Base-by-base conservation (phyloP, 2,797 vertebrate species). In the Neosilurus hyrtlii region DNA sequence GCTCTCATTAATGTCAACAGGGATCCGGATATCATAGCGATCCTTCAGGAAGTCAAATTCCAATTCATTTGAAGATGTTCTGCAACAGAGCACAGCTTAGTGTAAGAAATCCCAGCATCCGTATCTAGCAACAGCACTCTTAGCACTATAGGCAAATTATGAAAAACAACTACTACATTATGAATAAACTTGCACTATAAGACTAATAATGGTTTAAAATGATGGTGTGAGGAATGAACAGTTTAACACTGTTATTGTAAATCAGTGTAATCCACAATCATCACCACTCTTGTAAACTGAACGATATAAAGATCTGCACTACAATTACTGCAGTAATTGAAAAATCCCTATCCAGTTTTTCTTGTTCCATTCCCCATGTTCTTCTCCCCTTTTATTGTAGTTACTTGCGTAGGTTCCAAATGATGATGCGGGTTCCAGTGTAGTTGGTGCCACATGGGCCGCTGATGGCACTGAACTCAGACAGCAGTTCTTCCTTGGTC, bases 361-460 rank as follows among this genome's bases (percentile, higher is more conserved):
- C 8, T 18, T 37, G 4, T 57, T 57, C 57, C 18, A 57, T 66
- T 6, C 51, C 22, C 18, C 12, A 16, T 71, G 30, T 61, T 14
- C 30, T 22, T 52, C 4, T 49, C 2, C 14, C 51, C 11, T 7
- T 70, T 72, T 15, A 72, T 30, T 2, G 24, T 71, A n/a, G 89
- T 90, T 89, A 98, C 97, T 93, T 95, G 90, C 96, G 94, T 37
- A 99, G 94, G 84, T 96, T 99, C 97, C 97, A 99, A 86, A 99
- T 96, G 86, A 99, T 97, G 88, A 99, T 96, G 84, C 96, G 93
- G 14, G 97, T 97, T 88, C 97, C 97, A 16, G 94, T 96, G 85
- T 92, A 93, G 0, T 86, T 88, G 0, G 87, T 87, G 43, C 82
- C 54, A 26, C 37, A 79, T 9, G 81, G 51, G 4, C 88, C 70